phyloP scores from a whole-genome alignment of 2,797 vertebrate genomes.

The Paguma larvata region DNA sequence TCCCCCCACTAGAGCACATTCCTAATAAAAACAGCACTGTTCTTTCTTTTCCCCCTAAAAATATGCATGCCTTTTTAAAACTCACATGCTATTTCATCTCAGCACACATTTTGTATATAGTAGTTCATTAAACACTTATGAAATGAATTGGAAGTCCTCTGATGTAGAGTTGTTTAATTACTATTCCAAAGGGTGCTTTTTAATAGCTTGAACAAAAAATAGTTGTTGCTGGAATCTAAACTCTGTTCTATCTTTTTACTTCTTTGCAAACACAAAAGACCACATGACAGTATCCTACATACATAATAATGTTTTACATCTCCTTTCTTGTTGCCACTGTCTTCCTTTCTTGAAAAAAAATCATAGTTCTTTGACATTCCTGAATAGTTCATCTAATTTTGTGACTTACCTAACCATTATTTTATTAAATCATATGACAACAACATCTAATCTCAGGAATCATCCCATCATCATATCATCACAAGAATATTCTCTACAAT shows the following conservation, averaged over 20 bases:
- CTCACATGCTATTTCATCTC: neutral
- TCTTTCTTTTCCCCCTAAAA: neutral
- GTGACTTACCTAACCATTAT: neutral
- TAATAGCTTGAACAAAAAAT: neutral
- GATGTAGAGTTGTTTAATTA: neutral
- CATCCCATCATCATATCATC: neutral
- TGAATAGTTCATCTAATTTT: neutral
- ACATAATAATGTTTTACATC: neutral
- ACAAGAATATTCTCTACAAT: neutral
- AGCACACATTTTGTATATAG: neutral
- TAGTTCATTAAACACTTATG: neutral
- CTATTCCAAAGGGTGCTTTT: neutral
- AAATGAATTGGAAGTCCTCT: neutral
- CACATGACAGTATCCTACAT: neutral
- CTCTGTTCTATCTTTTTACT: neutral
- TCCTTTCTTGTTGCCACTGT: neutral
- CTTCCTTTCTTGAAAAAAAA: constrained; percentile 32
- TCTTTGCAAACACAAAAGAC: neutral
- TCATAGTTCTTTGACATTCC: neutral
- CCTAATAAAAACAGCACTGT: neutral
- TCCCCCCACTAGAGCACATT: neutral
- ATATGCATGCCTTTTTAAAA: neutral
- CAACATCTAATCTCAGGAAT: neutral
- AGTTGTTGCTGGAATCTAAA: neutral
- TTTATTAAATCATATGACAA: neutral